Conservation (phyloP, 2,113 vertebrate genomes). For the Philantomba maxwellii region DNA sequence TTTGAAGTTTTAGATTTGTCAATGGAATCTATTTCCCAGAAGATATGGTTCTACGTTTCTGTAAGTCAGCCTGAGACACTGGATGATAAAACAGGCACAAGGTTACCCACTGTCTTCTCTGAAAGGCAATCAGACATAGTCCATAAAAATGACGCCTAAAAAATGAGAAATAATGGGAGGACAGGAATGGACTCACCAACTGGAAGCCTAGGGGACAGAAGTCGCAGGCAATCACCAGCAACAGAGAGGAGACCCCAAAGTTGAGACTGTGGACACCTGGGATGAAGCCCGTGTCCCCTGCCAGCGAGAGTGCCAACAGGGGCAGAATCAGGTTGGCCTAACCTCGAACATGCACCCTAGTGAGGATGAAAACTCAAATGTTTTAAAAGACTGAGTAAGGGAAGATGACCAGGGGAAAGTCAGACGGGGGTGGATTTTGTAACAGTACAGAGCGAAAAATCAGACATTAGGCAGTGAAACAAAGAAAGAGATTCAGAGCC, state of each 20-base stretch:
- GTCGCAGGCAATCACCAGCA: background rate
- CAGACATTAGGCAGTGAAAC: background rate
- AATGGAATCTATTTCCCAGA: background rate
- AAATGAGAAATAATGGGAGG: background rate
- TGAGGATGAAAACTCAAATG: background rate
- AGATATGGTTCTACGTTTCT: background rate
- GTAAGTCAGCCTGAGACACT: background rate
- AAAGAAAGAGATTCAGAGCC: background rate
- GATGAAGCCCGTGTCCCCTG: fast-evolving
- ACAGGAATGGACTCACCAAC: background rate
- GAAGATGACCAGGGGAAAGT: background rate
- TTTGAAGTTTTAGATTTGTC: background rate
- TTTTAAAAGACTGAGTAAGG: background rate
- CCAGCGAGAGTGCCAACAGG: background rate
- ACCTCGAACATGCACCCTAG: fast-evolving
- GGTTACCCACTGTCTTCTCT: background rate
- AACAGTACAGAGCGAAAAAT: background rate
- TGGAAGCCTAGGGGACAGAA: background rate
- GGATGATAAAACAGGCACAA: background rate
- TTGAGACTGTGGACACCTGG: background rate
- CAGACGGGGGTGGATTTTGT: background rate
- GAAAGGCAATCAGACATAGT: background rate
- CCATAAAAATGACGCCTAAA: background rate
- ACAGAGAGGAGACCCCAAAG: background rate
- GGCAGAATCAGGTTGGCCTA: background rate